Base-by-base conservation (phyloP, 2,797 vertebrate species). In the Pithecia hirsuta region DNA sequence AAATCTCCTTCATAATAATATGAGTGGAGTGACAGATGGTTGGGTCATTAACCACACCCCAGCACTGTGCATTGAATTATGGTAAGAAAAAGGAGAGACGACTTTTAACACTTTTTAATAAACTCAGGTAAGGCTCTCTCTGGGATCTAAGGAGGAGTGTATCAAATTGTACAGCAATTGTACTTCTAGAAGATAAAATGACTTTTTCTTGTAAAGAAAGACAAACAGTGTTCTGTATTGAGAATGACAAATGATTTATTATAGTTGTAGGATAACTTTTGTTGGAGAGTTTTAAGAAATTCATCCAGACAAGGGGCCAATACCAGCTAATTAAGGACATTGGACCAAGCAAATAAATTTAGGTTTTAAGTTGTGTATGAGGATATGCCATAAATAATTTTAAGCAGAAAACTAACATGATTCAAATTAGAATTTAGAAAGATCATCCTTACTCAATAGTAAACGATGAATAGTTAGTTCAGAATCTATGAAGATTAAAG, bases 211-310 rank as follows among this genome's bases (percentile, higher is more conserved):
- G 26, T 70, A 87, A 96, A 96, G 41, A 87, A 93, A 89, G 67
- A 95, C 17, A 96, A 64, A 95, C 83, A 44, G 41, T 48, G 4
- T 15, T 93, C 8, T 39, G 1, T 89, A 76, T 84, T 76, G 41
- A 44, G 33, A 96, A 92, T 95, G 61, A 9, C 61, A 87, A 2
- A 72, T 70, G 81, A 95, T 95, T 95, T 90, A 92, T 93, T 86
- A 87, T 89, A 83, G 36, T 91, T 91, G 75, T 80, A 89, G 46
- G 78, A 50, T 36, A 70, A 93, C 33, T 22, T 61, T 88, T 93
- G 26, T 52, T 90, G 74, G 12, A 61, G 33, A 95, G 14, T 90
- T 93, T 17, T 8, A 90, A 48, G 14, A 97, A 96, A 90, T 90
- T 94, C 90, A 93, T 13, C 33, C 46, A 87, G 59, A 95, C 52